Base-by-base conservation (phyloP, 1,140 invertebrate genomes). In the Stratiolaelaps scimitus region DNA sequence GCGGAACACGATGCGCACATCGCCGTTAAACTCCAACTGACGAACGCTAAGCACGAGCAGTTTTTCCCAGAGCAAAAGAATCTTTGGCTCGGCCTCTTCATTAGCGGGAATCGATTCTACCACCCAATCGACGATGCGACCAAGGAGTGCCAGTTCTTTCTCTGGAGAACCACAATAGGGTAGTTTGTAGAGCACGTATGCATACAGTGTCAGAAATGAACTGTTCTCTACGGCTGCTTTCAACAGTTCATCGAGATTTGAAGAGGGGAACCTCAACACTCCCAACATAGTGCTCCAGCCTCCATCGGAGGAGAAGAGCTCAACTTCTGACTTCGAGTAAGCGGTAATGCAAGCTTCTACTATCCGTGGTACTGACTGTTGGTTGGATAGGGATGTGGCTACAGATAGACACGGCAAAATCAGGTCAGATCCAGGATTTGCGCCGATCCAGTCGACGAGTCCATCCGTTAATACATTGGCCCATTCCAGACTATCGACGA, bases 381-480 rank as follows among this genome's bases (percentile, higher is more conserved):
- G 53, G 10, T 60, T 60, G 53, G 26, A 29, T 4, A 60, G 53
- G 26, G 53, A 29, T 15, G 34, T 26, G 13, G n/a, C 53, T 15
- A 60, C 53, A 2, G 26, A 29, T 26, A 60, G 15, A 26, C 53
- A 60, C 26, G 53, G 23, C 23, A 60, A 34, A 10, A 60, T 60
- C 26, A 60, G 23, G 17, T 60, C 53, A 26, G 53, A 60, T n/a
- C 53, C 53, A 34, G 53, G 53, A 60, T 60, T 60, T 34, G n/a
- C 53, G 17, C 34, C 23, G 53, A 60, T 34, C 53, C 53, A 60
- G 15, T 20, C 15, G 2, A 60, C 53, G 23, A 60, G 26, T n/a
- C 53, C 53, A 34, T 60, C 53, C 26, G 53, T 60, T 15, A 60
- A 34, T 17, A 60, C 53, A 17, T 60, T 26, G 26, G 53, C 23